A percentile compares a stretch with the other conserved stretches of the same genome.
These are phyloP conservation scores for Megaceryle maxima DNA, from an alignment of 2,113 vertebrate genomes.

Conservation along the genomic window DNA sequence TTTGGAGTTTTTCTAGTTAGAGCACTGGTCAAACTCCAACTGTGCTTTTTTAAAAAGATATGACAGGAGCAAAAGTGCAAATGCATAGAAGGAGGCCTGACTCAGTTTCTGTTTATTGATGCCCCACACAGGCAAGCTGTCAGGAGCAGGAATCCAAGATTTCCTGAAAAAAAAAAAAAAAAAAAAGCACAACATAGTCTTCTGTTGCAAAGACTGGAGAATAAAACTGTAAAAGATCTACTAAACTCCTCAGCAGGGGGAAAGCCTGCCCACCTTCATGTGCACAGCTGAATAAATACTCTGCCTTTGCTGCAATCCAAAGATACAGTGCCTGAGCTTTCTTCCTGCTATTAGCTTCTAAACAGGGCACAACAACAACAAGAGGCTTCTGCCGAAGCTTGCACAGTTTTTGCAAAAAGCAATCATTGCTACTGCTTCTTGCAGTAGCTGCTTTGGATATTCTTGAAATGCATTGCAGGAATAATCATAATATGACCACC, in stretches of 20 bases:
- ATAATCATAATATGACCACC: background rate
- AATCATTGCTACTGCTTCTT: background rate
- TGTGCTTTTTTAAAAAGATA: background rate
- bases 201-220: background rate
- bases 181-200: background rate
- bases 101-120: background rate
- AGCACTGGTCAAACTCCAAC: background rate
- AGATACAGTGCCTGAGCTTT: background rate
- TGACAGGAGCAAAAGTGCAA: background rate
- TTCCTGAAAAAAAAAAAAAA: background rate
- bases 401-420: background rate
- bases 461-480: constrained; percentile 14
- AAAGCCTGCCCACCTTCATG: constrained; percentile 11
- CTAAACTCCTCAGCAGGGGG: constrained; percentile 1
- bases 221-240: constrained; percentile 9
- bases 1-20: background rate
- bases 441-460: background rate
- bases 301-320: background rate
- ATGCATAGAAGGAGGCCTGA: background rate
- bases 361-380: background rate
- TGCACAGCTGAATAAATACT: constrained; percentile 45
- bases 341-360: background rate
- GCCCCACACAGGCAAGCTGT: background rate
- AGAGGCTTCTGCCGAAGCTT: background rate
- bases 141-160: background rate